These are phyloP conservation scores for Neocloeon triangulifer DNA, from an alignment of 1,140 invertebrate species.

Conservation along the genomic window DNA sequence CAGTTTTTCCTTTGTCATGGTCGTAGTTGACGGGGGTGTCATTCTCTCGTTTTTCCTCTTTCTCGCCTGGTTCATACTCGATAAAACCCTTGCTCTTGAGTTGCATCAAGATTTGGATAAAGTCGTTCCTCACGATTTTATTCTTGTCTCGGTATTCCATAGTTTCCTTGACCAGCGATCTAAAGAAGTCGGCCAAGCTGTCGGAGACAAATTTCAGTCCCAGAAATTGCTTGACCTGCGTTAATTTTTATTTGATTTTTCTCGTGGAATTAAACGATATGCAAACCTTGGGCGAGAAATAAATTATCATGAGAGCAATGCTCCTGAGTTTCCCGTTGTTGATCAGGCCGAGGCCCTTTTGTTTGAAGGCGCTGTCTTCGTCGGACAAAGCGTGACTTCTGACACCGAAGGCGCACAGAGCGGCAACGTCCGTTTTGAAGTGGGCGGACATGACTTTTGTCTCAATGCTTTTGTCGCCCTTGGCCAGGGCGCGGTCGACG, in stretches of 20 bases:
- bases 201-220: slow-evolving; percentile 12
- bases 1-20: background rate
- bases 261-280: slow-evolving; percentile 5
- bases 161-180: slow-evolving; percentile 24
- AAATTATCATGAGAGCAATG: background rate
- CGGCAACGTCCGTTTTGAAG: slow-evolving; percentile 31
- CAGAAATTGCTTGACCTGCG: slow-evolving; percentile 12
- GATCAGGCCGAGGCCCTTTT: slow-evolving; percentile 1
- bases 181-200: slow-evolving; percentile 20
- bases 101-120: slow-evolving; percentile 28
- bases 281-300: slow-evolving; percentile 3
- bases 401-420: slow-evolving; percentile 30
- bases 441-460: slow-evolving; percentile 11
- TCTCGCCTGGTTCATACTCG: slow-evolving; percentile 14
- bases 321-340: background rate
- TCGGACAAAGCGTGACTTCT: slow-evolving; percentile 26
- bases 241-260: no score
- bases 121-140: slow-evolving; percentile 23
- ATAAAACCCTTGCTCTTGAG: slow-evolving; percentile 23
- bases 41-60: slow-evolving; percentile 12
- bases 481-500: slow-evolving; percentile 13
- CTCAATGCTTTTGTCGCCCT: slow-evolving; percentile 11
- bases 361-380: slow-evolving; percentile 13
- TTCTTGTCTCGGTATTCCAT: slow-evolving; percentile 23
- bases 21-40: slow-evolving; percentile 3